Base-by-base conservation (phyloP, 30 jellyfish, hydroid and myxozoan species). In the Hydractinia echinata region DNA sequence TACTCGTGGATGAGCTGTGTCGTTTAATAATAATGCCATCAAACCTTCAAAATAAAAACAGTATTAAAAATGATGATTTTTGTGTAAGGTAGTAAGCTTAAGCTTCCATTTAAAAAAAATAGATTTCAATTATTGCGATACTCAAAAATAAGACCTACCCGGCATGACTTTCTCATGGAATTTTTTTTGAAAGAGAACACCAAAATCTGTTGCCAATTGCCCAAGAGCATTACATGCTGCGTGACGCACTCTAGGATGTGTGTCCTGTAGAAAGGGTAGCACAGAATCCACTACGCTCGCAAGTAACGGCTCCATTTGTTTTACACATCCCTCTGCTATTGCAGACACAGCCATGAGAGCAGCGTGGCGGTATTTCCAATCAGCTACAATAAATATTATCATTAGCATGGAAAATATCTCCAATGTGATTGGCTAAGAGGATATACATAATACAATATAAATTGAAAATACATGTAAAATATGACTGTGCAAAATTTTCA, bases 191-290 rank as follows among this genome's bases (percentile, higher is more conserved):
- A 94, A 94, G 55, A 87, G 74, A 16, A 83, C 84, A 55, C 82
- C 81, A 86, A 94, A 94, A 82, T 94, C 99, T 2, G 99, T 73
- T n/a, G 99, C 99, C 14, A 94, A 95, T 73, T 94, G 99, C 7
- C 99, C 99, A 11, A 94, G 90, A 11, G 99, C 96, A 73, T 94
- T 94, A 82, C 99, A 94, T 16, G 99, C 82, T 10, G 99, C 99
- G 83, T 94, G 95, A 7, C 97, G 86, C 67, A 94, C 99, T 51
- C 99, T 76, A 66, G 99, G 99, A 80, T 94, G 99, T 84, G 78
- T 82, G 54, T 94, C 99, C 18, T 78, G 77, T n/a, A 94, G 67
- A 67, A 58, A 87, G 11, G 91, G 86, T 79, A 94, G 69, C 53
- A 94, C 90, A 18, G 89, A 88, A 30, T 88, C 97, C 18, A 94